Conservation (phyloP, 2,888 invertebrate genomes). For the Thera obeliscata region DNA sequence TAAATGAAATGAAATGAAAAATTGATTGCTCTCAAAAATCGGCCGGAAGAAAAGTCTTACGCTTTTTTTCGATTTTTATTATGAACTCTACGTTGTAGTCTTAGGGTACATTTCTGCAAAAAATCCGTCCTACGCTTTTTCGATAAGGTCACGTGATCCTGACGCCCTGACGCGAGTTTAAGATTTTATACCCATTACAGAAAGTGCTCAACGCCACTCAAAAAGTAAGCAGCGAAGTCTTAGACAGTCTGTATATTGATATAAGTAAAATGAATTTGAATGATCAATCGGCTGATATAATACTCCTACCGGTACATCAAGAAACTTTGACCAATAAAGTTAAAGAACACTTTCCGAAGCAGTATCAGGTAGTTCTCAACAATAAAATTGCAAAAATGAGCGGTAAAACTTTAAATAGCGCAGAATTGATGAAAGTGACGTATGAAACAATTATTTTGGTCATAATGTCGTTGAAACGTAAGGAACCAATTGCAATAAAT, state of each 20-base stretch:
- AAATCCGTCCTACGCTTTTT: no score
- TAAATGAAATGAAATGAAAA: no score
- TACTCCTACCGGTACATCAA: slow-evolving; percentile 11
- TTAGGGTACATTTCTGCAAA: no score
- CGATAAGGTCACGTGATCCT: no score
- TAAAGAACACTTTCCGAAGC: slow-evolving; percentile 17
- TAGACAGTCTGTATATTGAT: slow-evolving; percentile 23
- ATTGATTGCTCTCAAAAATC: no score
- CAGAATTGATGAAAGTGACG: slow-evolving; percentile 30
- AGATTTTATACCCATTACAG: no score
- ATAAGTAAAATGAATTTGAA: slow-evolving; percentile 21
- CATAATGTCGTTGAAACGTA: slow-evolving; percentile 21
- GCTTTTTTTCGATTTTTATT: no score
- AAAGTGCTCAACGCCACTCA: no score
- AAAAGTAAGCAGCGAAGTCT: slow-evolving; percentile 9
- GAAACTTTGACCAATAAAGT: slow-evolving; percentile 23
- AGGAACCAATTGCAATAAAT: slow-evolving; percentile 1
- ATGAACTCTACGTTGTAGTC: no score
- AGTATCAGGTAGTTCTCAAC: slow-evolving; percentile 16
- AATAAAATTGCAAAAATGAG: slow-evolving; percentile 12
- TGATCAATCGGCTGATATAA: slow-evolving; percentile 12
- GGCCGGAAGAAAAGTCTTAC: no score
- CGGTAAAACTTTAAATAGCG: slow-evolving; percentile 4
- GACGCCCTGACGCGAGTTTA: no score
- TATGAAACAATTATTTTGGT: slow-evolving; percentile 30